Conservation (phyloP, 2,888 invertebrate species). For the Artemia sinica region DNA sequence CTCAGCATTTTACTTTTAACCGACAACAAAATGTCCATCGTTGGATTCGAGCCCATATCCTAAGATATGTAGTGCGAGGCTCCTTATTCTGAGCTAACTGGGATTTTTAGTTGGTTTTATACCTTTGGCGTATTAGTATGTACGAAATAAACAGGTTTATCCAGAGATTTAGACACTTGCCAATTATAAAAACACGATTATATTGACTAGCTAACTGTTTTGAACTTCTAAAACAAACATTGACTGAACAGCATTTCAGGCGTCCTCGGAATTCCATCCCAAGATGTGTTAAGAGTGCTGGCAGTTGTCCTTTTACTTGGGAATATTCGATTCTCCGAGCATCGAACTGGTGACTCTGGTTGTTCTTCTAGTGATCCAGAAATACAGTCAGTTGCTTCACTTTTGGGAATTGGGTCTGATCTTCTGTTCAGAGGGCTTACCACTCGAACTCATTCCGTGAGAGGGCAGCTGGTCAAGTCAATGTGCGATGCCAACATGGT, state of each 20-base stretch:
- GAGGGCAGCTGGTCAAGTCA: slow-evolving; percentile 60
- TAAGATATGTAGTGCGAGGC: too few species aligned
- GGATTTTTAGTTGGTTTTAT: too few species aligned
- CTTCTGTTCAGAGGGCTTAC: slow-evolving; percentile 64
- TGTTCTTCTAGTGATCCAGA: slow-evolving; percentile 48
- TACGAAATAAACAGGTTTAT: too few species aligned
- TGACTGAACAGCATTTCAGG: slow-evolving; percentile 32
- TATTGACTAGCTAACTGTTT: too few species aligned
- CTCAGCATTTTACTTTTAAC: too few species aligned
- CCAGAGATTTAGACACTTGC: too few species aligned
- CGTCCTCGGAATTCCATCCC: slow-evolving; percentile 76
- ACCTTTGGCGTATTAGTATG: too few species aligned
- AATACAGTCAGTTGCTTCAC: slow-evolving; percentile 64
- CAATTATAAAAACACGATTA: too few species aligned
- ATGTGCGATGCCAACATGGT: slow-evolving; percentile 64
- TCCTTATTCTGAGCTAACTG: too few species aligned
- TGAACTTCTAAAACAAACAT: too few species aligned
- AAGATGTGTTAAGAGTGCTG: slow-evolving; percentile 78
- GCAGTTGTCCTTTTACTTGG: slow-evolving; percentile 77
- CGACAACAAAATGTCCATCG: too few species aligned
- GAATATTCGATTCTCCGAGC: slow-evolving; percentile 70
- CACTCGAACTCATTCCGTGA: slow-evolving; percentile 56
- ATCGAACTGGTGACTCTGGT: slow-evolving; percentile 29
- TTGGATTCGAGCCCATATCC: too few species aligned
- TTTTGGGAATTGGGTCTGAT: slow-evolving; percentile 57